These are phyloP conservation scores for Chromobotia macracanthus DNA, from an alignment of 2,797 vertebrate species.

Conservation along the genomic window DNA sequence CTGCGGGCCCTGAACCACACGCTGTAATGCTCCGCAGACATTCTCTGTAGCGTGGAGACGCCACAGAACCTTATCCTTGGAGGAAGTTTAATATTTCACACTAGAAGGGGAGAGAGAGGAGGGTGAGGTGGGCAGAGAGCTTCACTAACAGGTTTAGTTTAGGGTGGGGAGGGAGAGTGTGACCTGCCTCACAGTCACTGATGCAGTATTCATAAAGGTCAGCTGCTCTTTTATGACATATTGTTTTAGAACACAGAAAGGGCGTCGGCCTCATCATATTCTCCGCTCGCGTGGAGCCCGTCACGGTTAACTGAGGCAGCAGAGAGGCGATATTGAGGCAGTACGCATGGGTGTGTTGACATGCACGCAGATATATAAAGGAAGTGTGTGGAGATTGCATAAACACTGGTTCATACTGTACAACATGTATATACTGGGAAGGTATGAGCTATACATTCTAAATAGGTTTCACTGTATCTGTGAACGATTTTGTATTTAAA, in stretches of 20 bases:
- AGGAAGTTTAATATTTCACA: slow-evolving; percentile 24
- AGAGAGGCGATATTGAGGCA: background rate
- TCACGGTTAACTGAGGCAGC: slow-evolving; percentile 3
- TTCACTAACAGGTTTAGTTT: slow-evolving; percentile 5
- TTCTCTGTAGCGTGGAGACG: slow-evolving; percentile 1
- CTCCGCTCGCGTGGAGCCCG: background rate
- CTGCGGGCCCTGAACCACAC: background rate
- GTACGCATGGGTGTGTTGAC: background rate
- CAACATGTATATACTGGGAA: background rate
- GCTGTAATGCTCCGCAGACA: background rate
- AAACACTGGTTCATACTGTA: background rate
- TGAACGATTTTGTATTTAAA: too few species aligned
- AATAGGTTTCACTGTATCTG: too few species aligned
- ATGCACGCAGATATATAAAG: background rate
- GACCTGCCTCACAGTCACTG: slow-evolving; percentile 24
- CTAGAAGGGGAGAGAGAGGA: background rate
- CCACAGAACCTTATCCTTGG: background rate
- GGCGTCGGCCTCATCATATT: background rate
- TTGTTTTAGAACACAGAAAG: slow-evolving; percentile 30
- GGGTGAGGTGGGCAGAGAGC: background rate
- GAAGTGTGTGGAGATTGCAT: background rate
- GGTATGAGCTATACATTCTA: background rate
- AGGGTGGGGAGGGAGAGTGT: slow-evolving; percentile 7
- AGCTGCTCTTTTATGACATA: slow-evolving; percentile 24
- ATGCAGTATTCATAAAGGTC: slow-evolving; percentile 49